phyloP scores from a whole-genome alignment of 2,888 invertebrate species.

The Oxytorus armatus region DNA sequence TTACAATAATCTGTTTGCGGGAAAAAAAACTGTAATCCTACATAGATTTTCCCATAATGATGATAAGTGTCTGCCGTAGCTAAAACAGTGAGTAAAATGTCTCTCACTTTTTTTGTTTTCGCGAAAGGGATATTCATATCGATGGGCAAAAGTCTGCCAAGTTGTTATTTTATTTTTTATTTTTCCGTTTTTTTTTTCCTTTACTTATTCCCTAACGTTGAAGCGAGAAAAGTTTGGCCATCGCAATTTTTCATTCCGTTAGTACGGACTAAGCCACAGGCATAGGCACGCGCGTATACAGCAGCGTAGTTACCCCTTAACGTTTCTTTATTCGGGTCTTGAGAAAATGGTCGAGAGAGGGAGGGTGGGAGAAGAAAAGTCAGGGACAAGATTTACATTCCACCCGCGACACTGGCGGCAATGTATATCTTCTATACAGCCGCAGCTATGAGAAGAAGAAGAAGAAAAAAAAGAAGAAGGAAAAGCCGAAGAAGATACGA shows the following conservation, averaged over 20 bases:
- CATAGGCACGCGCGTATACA: neutral
- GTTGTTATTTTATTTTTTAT: neutral
- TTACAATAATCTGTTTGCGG: too few species aligned
- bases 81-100: too few species aligned
- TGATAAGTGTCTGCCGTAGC: too few species aligned
- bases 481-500: constrained; percentile 13
- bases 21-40: too few species aligned
- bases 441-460: constrained; percentile 8
- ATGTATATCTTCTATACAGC: constrained; percentile 6
- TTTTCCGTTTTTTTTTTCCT: neutral
- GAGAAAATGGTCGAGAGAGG: constrained; percentile 54
- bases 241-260: constrained; percentile 58
- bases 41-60: too few species aligned
- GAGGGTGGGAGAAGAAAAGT: constrained; percentile 42
- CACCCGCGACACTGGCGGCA: constrained; percentile 37
- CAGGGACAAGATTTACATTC: constrained; percentile 63
- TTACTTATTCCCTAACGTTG: constrained; percentile 7
- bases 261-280: neutral
- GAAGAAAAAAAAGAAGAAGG: neutral
- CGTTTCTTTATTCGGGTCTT: constrained; percentile 59
- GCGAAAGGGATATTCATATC: constrained; percentile 40
- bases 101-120: neutral
- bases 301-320: neutral
- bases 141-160: constrained; percentile 40
- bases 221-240: constrained; percentile 55